Base-by-base conservation (phyloP, 2,888 invertebrate genomes). In the Leucoptera coffeella region DNA sequence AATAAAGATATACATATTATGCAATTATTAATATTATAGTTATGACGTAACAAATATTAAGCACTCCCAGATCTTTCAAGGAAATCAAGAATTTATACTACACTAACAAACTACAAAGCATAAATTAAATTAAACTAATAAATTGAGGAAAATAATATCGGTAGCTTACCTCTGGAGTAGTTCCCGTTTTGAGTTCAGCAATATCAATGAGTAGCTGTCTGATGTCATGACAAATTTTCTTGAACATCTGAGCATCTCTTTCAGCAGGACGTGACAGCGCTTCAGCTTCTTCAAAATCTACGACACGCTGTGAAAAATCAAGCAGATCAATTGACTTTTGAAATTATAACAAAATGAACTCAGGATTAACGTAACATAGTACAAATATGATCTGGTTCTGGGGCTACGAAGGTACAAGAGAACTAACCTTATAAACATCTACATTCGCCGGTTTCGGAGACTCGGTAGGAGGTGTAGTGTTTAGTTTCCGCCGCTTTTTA, bases 271-370 rank as follows among this genome's bases (percentile, higher is more conserved):
- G 61, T 26, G 65, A 53, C 27, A 74, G 58, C 2, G 86, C 82
- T 59, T 86, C 86, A 14, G 77, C 69, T 47, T 87, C 87, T 52
- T 89, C 89, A 41, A 77, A 79, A 31, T 75, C 74, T 15, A 82
- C 77, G 14, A 81, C 80, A 46, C 74, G 75, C 85, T 85, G 45
- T 27, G 50, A 54, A 32, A 37, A 31, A 33, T 25, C 22, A 29
- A 20, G 12, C 22, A 13, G 27, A 12, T 27, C 28, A 26, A 10
- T 22, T 26, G 19, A 26, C 14, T 2, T 15, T 23, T 14, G 25
- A 23, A 26, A 25, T 22, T 14, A 26, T 6, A 25, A 27, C 15
- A 9, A 23, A 15, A n/a, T n/a, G n/a, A n/a, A n/a, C n/a, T n/a
- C n/a, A n/a, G n/a, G n/a, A n/a, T n/a, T n/a, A n/a, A n/a, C n/a